phyloP scores from a whole-genome alignment of 1,140 invertebrate species.

The Papilio polytes region DNA sequence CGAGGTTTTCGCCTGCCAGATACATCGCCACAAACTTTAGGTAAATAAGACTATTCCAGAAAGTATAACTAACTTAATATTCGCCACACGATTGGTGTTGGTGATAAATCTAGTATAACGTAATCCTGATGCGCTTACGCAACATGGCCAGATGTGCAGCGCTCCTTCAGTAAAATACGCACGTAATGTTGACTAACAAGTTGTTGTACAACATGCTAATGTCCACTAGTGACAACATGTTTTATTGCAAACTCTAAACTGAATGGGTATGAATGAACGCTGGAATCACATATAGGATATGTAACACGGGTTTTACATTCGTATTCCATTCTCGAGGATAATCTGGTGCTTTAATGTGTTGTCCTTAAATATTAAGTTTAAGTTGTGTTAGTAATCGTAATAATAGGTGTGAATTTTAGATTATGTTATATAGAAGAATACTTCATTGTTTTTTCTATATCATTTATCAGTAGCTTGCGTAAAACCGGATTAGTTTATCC shows the following conservation, averaged over 20 bases:
- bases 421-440: not conserved
- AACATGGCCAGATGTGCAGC: constrained; percentile 38
- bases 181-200: constrained; percentile 43
- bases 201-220: constrained; percentile 36
- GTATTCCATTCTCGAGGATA: not conserved
- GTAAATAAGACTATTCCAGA: too few relatives aligned
- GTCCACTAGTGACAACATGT: constrained; percentile 8
- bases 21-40: too few relatives aligned
- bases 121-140: constrained; percentile 37
- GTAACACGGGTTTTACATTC: not conserved
- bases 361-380: too few relatives aligned
- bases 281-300: not conserved
- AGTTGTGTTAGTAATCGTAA: too few relatives aligned
- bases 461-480: not conserved
- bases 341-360: not conserved
- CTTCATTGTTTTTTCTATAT: not conserved
- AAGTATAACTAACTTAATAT: not conserved
- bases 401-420: not conserved
- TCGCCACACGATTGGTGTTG: not conserved
- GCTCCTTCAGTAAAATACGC: constrained; percentile 33
- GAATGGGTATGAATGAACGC: not conserved
- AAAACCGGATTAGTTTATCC: constrained; percentile 11
- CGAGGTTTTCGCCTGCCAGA: too few relatives aligned
- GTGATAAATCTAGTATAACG: constrained; percentile 36
- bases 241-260: not conserved